Evolutionary conservation across 1,140 invertebrate species (phyloP).

Genomic region (Drosophila micromelanica): DNA sequence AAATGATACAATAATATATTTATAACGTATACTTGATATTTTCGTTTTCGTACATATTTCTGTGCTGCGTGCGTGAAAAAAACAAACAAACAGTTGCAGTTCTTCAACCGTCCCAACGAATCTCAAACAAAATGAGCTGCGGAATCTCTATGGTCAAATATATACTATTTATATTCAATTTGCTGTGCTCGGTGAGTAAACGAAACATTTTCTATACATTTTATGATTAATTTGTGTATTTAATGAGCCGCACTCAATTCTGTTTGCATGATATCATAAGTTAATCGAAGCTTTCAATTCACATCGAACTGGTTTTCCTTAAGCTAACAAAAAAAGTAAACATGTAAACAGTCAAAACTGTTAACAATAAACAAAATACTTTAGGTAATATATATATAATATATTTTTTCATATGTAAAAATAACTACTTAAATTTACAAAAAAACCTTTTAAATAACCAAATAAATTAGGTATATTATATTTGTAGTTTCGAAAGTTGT

Average conservation of each 20-base stretch:
- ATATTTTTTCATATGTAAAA: no score
- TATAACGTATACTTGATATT: slow-evolving; percentile 51
- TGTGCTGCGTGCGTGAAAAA: slow-evolving; percentile 23
- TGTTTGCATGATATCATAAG: slow-evolving; percentile 62
- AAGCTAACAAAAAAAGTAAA: no score
- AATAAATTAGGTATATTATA: no score
- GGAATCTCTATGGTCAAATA: slow-evolving; percentile 93
- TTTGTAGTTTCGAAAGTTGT: background rate
- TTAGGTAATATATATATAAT: no score
- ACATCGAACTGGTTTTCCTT: slow-evolving; percentile 31
- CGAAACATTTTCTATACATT: background rate
- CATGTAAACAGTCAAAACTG: slow-evolving; percentile 12
- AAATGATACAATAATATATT: slow-evolving; percentile 53
- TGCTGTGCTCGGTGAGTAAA: slow-evolving; percentile 92
- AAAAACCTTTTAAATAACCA: no score
- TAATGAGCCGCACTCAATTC: slow-evolving; percentile 1
- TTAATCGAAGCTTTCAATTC: slow-evolving; percentile 11
- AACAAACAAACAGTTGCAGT: slow-evolving; percentile 51
- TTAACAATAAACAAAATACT: background rate
- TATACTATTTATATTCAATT: slow-evolving; percentile 92
- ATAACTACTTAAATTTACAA: no score
- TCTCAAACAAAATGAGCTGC: slow-evolving; percentile 86
- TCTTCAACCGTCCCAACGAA: slow-evolving; percentile 39
- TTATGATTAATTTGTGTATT: no score
- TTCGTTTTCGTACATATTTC: slow-evolving; percentile 36